Base-by-base conservation (phyloP, 2,113 vertebrate species). In the Damaliscus lunatus region DNA sequence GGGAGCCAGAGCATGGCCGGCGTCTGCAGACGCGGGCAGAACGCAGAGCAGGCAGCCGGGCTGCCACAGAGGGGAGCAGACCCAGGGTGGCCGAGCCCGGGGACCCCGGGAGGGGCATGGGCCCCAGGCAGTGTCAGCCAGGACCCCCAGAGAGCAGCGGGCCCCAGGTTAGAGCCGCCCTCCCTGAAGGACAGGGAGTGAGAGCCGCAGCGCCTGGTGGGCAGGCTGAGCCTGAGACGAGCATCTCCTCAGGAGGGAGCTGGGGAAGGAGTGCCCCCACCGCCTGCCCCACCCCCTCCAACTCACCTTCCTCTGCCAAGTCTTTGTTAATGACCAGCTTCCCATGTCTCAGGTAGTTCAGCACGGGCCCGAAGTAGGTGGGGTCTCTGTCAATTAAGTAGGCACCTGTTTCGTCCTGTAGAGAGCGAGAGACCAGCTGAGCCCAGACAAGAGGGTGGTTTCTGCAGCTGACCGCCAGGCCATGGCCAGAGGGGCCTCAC, bases 381-480 rank as follows among this genome's bases (percentile, higher is more conserved):
- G 99, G 99, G 98, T 99, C 99, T 99, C 99, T 98, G 99, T 99
- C 99, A 95, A 99, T 99, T 98, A 99, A 99, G 99, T 99, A 99
- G 98, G 99, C 99, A 98, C 99, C 99, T 11, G 99, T 99, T 98
- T 99, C 99, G 98, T 99, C 99, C 99, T 99, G 90, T 48, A 97
- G 97, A 94, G 78, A 94, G 93, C 40, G 78, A 91, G 81, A 89
- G 25, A 40, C 12, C 3, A 11, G 3, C 1, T 97, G 23, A 98
- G 64, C 48, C 31, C 8, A 13, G 12, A 5, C 6, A 27, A 21
- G 57, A 77, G 81, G 19, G 33, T 17, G n/a, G 10, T 1, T 27
- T 29, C 9, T 48, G 27, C 36, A 16, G 53, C 14, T n/a, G 3
- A 46, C n/a, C 3, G 19, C 25, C n/a, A 19, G 27, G 71, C 6